Base-by-base conservation (phyloP, 2,113 vertebrate genomes). In the Lucifuga dentata region DNA sequence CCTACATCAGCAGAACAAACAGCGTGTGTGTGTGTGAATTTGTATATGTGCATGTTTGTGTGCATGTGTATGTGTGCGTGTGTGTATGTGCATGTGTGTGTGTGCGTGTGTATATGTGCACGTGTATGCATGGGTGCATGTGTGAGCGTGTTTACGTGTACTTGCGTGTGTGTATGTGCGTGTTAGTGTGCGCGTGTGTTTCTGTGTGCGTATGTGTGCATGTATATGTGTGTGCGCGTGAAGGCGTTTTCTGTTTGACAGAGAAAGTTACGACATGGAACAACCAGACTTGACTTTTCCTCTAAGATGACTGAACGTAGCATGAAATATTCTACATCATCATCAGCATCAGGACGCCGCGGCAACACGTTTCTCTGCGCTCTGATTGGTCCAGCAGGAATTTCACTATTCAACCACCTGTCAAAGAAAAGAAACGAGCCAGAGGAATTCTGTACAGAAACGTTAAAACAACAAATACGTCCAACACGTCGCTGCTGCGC, bases 1-100 rank as follows among this genome's bases (percentile, higher is more conserved):
- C 77, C 83, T 76, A 86, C 85, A 89, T 88, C 43, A 70, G 80
- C 39, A 88, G 76, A 58, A 89, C 88, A 91, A 90, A 89, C 85
- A 84, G 55, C 46, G 84, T 73, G 75, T 88, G 88, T 84, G 63
- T 52, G 77, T 49, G 36, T 5, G n/a, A n/a, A n/a, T n/a, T n/a
- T n/a, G n/a, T n/a, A n/a, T n/a, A n/a, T n/a, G n/a, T n/a, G n/a
- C n/a, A n/a, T n/a, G n/a, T n/a, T n/a, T n/a, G n/a, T n/a, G n/a
- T n/a, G n/a, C n/a, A n/a, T n/a, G n/a, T n/a, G n/a, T n/a, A n/a
- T n/a, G n/a, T n/a, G n/a, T n/a, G n/a, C n/a, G n/a, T n/a, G n/a
- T n/a, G n/a, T n/a, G n/a, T n/a, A n/a, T n/a, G n/a, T n/a, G n/a
- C n/a, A n/a, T n/a, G n/a, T n/a, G n/a, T n/a, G n/a, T n/a, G n/a